These are phyloP conservation scores for Crypturellus tataupa DNA, from an alignment of 2,797 vertebrate species.

Conservation along the genomic window DNA sequence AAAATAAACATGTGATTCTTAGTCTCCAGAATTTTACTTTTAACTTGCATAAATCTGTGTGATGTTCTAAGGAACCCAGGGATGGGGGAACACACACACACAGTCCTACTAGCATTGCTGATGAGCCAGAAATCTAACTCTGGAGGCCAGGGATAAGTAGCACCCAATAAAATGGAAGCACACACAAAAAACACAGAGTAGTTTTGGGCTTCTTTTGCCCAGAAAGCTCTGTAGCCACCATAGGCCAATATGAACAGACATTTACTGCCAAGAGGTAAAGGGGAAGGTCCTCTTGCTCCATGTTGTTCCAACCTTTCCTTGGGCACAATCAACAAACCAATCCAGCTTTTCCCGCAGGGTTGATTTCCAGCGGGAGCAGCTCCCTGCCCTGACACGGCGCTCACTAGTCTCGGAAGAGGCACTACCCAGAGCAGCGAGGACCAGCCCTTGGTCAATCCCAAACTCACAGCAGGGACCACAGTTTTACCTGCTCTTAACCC, in stretches of 20 bases:
- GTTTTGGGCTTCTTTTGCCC: not conserved
- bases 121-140: not conserved
- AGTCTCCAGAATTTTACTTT: not conserved
- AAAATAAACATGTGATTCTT: not conserved
- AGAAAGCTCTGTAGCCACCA: not conserved
- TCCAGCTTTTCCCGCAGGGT: not conserved
- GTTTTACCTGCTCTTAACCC: not conserved
- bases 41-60: not conserved
- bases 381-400: not conserved
- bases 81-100: not conserved
- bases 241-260: not conserved
- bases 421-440: not conserved
- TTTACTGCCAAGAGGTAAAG: not conserved
- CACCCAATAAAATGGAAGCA: not conserved
- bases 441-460: not conserved
- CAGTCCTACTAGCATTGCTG: not conserved
- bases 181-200: not conserved
- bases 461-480: not conserved
- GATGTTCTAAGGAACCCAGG: not conserved
- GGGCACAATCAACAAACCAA: not conserved
- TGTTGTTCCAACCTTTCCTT: not conserved
- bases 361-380: constrained; percentile 1
- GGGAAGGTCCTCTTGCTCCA: not conserved
- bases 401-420: not conserved
- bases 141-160: not conserved